phyloP scores from a whole-genome alignment of 2,797 vertebrate species.

The Gymnothorax reevesii region DNA sequence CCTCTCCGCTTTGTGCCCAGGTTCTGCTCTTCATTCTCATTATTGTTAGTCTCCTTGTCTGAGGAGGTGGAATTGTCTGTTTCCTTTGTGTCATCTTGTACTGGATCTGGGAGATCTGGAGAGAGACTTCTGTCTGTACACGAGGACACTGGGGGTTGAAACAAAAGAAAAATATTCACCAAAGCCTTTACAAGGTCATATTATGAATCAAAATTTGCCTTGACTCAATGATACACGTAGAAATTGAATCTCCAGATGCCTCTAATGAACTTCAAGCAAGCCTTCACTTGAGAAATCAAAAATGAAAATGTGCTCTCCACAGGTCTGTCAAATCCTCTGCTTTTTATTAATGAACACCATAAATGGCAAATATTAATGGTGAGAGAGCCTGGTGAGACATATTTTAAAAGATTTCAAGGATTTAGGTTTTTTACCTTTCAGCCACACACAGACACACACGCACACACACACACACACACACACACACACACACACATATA shows the following conservation, averaged over 20 bases:
- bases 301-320: not conserved
- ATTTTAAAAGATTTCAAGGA: not conserved
- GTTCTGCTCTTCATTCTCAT: slow-evolving; percentile 94
- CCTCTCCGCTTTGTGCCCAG: slow-evolving; percentile 87
- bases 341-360: not conserved
- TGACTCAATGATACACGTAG: not conserved
- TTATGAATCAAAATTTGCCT: not conserved
- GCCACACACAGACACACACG: not conserved
- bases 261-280: not conserved
- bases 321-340: not conserved
- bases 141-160: slow-evolving; percentile 83
- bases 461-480: not conserved
- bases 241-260: not conserved
- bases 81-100: slow-evolving; percentile 91
- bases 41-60: slow-evolving; percentile 93
- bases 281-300: not conserved
- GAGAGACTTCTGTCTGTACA: slow-evolving; percentile 96
- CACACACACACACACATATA: not conserved
- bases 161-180: not conserved
- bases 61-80: slow-evolving; percentile 95
- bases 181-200: not conserved
- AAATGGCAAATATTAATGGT: not conserved
- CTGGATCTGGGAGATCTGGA: slow-evolving; percentile 89
- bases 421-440: not conserved
- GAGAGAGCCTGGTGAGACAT: not conserved